These are phyloP conservation scores for Cotesia congregata DNA, from an alignment of 2,888 invertebrate genomes.

Conservation along the genomic window DNA sequence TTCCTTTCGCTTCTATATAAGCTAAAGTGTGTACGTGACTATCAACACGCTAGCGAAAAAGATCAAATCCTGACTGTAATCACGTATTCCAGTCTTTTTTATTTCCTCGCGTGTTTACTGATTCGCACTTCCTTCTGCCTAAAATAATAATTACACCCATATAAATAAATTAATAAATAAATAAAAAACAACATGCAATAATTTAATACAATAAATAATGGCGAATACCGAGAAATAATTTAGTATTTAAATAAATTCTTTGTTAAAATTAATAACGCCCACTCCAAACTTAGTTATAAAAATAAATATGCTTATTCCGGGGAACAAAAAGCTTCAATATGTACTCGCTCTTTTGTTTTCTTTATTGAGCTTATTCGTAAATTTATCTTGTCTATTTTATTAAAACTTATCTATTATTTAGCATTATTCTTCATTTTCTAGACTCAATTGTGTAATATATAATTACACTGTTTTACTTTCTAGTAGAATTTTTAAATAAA, in stretches of 20 bases:
- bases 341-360: background rate
- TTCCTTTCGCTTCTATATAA: background rate
- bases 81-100: background rate
- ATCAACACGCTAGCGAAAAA: constrained; percentile 11
- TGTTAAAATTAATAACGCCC: background rate
- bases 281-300: background rate
- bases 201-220: no score
- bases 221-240: no score
- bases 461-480: background rate
- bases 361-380: background rate
- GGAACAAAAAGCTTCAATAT: background rate
- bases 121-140: constrained; percentile 17
- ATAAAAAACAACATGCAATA: no score
- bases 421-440: background rate
- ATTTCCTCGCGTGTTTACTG: background rate
- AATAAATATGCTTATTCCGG: background rate
- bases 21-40: constrained; percentile 25
- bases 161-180: background rate
- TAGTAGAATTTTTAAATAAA: background rate
- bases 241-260: background rate
- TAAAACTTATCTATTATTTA: background rate
- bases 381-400: background rate
- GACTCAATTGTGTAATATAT: background rate
- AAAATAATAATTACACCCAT: background rate
- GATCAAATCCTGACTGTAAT: background rate